A percentile compares a stretch with the other conserved stretches of the same genome.
phyloP scores from a whole-genome alignment of 2,797 vertebrate genomes.

The Pogonophryne albipinna region DNA sequence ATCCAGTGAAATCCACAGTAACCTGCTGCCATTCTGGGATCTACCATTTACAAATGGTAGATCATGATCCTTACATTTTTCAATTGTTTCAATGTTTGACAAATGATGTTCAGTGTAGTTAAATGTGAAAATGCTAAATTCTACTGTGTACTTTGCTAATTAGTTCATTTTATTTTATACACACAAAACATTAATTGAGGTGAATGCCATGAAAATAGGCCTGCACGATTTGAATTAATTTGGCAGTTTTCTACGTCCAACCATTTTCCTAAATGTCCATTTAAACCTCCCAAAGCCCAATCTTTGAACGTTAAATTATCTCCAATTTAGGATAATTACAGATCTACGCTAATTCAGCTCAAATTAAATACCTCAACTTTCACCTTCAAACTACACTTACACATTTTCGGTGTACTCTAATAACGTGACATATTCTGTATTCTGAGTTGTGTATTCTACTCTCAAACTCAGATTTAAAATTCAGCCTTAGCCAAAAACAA shows the following conservation, averaged over 20 bases:
- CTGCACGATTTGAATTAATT: neutral
- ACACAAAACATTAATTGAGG: no score
- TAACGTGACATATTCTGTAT: neutral
- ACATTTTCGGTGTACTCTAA: neutral
- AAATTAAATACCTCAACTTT: neutral
- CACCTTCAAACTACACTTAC: neutral
- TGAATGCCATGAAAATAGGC: no score
- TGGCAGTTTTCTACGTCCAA: neutral
- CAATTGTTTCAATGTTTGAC: no score
- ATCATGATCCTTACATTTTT: no score
- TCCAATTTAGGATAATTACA: no score
- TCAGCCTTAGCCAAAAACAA: slow-evolving; percentile 3
- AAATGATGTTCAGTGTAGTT: no score
- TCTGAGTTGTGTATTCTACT: neutral
- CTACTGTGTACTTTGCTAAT: no score
- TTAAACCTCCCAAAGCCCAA: neutral
- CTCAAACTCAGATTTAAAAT: slow-evolving; percentile 2
- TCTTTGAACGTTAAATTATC: neutral
- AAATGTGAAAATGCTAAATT: neutral
- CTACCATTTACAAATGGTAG: neutral
- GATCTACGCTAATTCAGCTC: neutral
- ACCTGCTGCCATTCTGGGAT: slow-evolving; percentile 14
- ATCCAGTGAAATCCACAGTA: neutral
- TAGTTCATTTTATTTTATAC: no score
- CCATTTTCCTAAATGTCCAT: neutral